Base-by-base conservation (phyloP, 2,113 vertebrate species). In the Alethe diademata region DNA sequence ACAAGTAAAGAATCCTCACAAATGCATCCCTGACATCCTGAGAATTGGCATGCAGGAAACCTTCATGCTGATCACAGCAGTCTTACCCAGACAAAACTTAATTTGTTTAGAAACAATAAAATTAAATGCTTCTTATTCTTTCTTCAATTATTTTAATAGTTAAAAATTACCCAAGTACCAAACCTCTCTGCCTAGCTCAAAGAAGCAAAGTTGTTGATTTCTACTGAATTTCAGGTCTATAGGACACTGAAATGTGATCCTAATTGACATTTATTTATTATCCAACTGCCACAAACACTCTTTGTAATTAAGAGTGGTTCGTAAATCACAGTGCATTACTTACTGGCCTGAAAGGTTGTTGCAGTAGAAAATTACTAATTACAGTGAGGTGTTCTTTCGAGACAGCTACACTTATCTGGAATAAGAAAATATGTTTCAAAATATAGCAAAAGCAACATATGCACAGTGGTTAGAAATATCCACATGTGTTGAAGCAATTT, bases 101-200 rank as follows among this genome's bases (percentile, higher is more conserved):
- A 65, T 88, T 94, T 95, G 14, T 90, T 93, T 86, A 90, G 74
- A 92, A 82, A 74, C 12, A 64, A 35, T 54, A 54, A 69, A 93
- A 81, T 33, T 14, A 72, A 89, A 83, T 74, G 9, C 31, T 74
- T 62, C 6, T 54, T 36, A 4, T 57, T 73, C 48, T 48, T 45
- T 24, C 11, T 62, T 66, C 38, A 47, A 0, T 78, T 73, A 8
- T 43, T 78, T 28, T 42, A 50, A 62, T 53, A n/a, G 54, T 82
- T 91, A 83, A 90, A 95, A 92, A 79, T 47, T 22, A 51, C 38
- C 23, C 4, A 22, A 28, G n/a, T 29, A 25, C 13, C 19, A 40
- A 70, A 33, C 26, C 19, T 71, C 67, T 83, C 24, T 48, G 40
- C 20, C 18, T 33, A 64, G 29, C 47, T 67, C 47, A 31, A 47